A percentile compares a stretch with the other conserved stretches of the same genome.
Conservation (phyloP, 2,888 invertebrate genomes). For the Tortrix viridana region DNA sequence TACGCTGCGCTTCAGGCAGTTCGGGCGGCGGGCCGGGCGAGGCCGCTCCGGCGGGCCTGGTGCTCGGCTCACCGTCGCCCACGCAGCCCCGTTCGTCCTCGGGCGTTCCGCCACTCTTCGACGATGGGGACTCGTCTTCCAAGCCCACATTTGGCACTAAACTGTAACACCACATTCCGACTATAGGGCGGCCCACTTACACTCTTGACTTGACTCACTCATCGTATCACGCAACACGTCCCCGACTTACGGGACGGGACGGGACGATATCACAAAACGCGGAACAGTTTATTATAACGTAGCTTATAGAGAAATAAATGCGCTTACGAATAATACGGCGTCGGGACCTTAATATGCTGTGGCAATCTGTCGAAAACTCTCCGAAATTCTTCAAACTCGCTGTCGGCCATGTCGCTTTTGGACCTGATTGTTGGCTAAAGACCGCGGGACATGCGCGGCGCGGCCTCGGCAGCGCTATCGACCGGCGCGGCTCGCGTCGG, state of each 20-base stretch:
- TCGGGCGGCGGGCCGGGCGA: constrained; percentile 63
- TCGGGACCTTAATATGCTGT: constrained; percentile 90
- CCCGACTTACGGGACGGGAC: too few species aligned
- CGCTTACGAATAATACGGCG: constrained; percentile 96
- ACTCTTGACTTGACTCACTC: constrained; percentile 6
- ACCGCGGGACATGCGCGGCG: constrained; percentile 68
- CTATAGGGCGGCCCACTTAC: constrained; percentile 8
- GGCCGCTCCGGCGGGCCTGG: constrained; percentile 48
- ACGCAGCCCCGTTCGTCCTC: constrained; percentile 85
- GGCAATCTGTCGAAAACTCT: constrained; percentile 93
- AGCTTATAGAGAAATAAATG: constrained; percentile 38
- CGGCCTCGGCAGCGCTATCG: constrained; percentile 61
- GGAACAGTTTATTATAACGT: constrained; percentile 1
- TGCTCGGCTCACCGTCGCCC: constrained; percentile 78
- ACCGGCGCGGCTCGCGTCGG: constrained; percentile 50
- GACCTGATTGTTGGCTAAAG: constrained; percentile 87
- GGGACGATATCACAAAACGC: not conserved
- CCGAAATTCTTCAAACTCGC: constrained; percentile 96
- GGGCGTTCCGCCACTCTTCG: constrained; percentile 89
- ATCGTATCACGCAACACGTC: constrained; percentile 19
- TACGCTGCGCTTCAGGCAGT: constrained; percentile 60
- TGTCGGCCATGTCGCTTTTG: constrained; percentile 92
- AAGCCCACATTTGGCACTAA: constrained; percentile 93
- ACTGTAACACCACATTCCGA: constrained; percentile 71
- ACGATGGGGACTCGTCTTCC: constrained; percentile 92